Evolutionary conservation across 1,140 invertebrate genomes (phyloP).

Genomic region (Papilio glaucus): DNA sequence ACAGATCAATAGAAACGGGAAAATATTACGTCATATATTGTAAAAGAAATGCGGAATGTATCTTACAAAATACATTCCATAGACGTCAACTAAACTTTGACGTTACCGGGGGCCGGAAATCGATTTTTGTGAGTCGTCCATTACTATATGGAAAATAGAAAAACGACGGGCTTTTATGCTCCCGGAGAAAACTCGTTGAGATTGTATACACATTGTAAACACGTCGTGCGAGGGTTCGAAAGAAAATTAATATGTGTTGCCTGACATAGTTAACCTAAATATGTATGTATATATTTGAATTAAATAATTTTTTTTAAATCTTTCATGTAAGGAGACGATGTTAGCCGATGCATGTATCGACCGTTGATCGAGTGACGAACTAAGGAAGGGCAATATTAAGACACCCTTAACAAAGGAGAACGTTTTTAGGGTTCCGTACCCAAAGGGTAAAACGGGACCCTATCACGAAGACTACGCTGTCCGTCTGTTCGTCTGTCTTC

Average conservation of each 20-base stretch:
- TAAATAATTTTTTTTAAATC: not conserved
- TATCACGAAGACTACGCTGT: no score
- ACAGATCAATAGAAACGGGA: no score
- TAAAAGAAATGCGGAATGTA: not conserved
- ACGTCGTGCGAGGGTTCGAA: not conserved
- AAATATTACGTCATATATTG: no score
- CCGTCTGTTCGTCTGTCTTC: no score
- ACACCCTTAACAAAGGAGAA: no score
- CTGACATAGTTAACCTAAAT: not conserved
- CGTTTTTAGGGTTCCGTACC: no score
- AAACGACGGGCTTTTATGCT: conserved; percentile 17
- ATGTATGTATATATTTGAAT: not conserved
- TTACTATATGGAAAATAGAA: conserved; percentile 61
- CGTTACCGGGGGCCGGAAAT: conserved; percentile 56
- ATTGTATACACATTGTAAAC: conserved; percentile 10
- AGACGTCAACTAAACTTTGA: conserved; percentile 43
- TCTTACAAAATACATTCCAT: conserved; percentile 34
- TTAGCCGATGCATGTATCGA: not conserved
- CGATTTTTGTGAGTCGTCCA: conserved; percentile 62
- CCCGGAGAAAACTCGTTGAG: not conserved
- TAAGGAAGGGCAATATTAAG: no score
- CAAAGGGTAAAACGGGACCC: no score
- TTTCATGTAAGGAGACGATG: not conserved
- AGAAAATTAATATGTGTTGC: not conserved
- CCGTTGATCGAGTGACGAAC: no score